Percentiles rank a stretch among this genome's conserved stretches.
Evolutionary conservation across 1,140 invertebrate species (phyloP).

Genomic region (Cyclargus thomasi): DNA sequence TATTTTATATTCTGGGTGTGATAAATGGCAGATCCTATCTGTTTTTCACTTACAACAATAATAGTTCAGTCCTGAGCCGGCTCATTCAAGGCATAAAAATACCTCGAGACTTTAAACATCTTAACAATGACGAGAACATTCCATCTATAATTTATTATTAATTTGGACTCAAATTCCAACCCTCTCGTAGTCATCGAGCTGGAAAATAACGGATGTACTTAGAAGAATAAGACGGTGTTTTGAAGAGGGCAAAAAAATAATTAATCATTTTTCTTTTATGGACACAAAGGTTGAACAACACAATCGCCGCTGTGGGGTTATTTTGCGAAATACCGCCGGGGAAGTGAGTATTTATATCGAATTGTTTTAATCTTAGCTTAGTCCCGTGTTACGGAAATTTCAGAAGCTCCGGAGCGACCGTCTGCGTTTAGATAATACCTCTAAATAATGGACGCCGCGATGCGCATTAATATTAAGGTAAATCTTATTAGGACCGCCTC

Average conservation of each 20-base stretch:
- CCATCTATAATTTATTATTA: constrained; percentile 63
- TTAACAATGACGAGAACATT: constrained; percentile 26
- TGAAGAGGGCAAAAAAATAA: constrained; percentile 69
- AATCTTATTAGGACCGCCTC: constrained; percentile 72
- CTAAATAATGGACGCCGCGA: constrained; percentile 66
- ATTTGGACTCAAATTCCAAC: constrained; percentile 61
- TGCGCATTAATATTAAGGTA: constrained; percentile 71
- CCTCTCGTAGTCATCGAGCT: constrained; percentile 62
- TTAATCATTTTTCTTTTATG: constrained; percentile 69
- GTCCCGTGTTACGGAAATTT: constrained; percentile 27
- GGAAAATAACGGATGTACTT: constrained; percentile 73
- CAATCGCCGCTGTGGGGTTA: constrained; percentile 56
- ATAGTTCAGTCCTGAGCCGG: too few species aligned
- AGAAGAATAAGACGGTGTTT: constrained; percentile 71
- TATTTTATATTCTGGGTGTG: neutral
- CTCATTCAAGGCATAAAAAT: neutral
- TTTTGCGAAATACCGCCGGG: constrained; percentile 6
- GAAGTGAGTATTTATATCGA: constrained; percentile 4
- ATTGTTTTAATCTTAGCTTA: constrained; percentile 21
- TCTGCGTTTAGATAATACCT: constrained; percentile 61
- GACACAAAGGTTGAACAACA: constrained; percentile 62
- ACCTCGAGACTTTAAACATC: constrained; percentile 17
- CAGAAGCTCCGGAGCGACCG: constrained; percentile 29
- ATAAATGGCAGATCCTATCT: too few species aligned
- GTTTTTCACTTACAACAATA: too few species aligned